Percentiles rank a stretch among this genome's conserved stretches.
Evolutionary conservation across 1,140 invertebrate species (phyloP).

Genomic region (Lycorma delicatula): DNA sequence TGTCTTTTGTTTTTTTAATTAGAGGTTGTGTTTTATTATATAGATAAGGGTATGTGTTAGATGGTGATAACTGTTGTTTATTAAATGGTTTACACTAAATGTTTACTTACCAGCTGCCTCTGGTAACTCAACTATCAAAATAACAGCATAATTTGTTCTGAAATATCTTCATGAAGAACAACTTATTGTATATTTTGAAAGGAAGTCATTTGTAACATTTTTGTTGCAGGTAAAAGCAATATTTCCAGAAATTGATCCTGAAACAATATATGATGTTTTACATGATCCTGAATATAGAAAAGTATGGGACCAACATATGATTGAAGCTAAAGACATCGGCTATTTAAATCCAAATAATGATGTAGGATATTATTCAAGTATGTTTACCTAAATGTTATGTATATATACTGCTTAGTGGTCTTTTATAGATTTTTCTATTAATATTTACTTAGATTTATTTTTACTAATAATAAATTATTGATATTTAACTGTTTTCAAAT

Average conservation of each 20-base stretch:
- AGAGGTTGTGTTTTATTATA: too few relatives aligned
- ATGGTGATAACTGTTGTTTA: too few relatives aligned
- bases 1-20: too few relatives aligned
- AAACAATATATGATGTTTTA: constrained; percentile 75
- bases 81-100: too few relatives aligned
- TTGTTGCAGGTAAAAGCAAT: constrained; percentile 52
- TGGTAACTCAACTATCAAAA: too few relatives aligned
- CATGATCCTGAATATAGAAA: constrained; percentile 82
- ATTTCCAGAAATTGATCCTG: constrained; percentile 64
- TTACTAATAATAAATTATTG: neutral
- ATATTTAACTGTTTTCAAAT: neutral
- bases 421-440: neutral
- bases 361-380: constrained; percentile 85
- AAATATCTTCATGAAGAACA: too few relatives aligned
- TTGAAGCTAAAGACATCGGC: constrained; percentile 76
- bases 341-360: constrained; percentile 88
- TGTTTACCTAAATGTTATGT: constrained; percentile 37
- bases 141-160: too few relatives aligned
- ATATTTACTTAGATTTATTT: neutral
- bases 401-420: too few relatives aligned
- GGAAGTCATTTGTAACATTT: constrained; percentile 20
- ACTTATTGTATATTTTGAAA: too few relatives aligned
- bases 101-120: too few relatives aligned
- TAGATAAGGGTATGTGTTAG: too few relatives aligned
- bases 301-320: constrained; percentile 83